Evolutionary conservation across 1,140 invertebrate genomes (phyloP).

Genomic region (Mya arenaria): DNA sequence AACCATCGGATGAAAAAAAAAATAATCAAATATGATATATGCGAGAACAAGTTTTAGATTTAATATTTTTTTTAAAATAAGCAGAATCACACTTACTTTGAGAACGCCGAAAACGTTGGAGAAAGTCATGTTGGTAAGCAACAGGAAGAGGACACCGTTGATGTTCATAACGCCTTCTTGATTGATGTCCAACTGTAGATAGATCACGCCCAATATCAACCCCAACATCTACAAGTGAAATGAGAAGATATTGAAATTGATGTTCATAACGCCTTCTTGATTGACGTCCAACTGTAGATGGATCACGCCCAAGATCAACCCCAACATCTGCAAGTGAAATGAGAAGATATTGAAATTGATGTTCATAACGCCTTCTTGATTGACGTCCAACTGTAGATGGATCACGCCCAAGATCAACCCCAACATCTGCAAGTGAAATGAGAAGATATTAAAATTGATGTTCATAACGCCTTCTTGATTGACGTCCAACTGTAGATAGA

Average conservation of each 20-base stretch:
- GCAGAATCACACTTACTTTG: slow-evolving; percentile 71
- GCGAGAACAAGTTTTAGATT: too few species aligned
- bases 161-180: slow-evolving; percentile 97
- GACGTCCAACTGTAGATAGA: slow-evolving; percentile 90
- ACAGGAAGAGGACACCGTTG: slow-evolving; percentile 96
- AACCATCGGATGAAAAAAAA: too few species aligned
- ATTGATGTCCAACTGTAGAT: slow-evolving; percentile 89
- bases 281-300: slow-evolving; percentile 90
- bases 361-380: slow-evolving; percentile 96
- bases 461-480: slow-evolving; percentile 96
- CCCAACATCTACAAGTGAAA: slow-evolving; percentile 92
- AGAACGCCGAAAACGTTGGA: slow-evolving; percentile 78
- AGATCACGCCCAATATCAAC: slow-evolving; percentile 93
- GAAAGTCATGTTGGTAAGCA: slow-evolving; percentile 91
- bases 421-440: too few species aligned
- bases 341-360: too few species aligned
- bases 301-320: slow-evolving; percentile 92
- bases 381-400: slow-evolving; percentile 89
- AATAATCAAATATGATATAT: too few species aligned
- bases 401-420: slow-evolving; percentile 93
- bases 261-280: slow-evolving; percentile 96
- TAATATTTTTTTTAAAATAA: too few species aligned
- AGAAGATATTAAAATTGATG: too few species aligned
- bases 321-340: too few species aligned
- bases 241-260: too few species aligned